Conservation (phyloP, 2,797 vertebrate species). For the Cossypha niveicapilla region DNA sequence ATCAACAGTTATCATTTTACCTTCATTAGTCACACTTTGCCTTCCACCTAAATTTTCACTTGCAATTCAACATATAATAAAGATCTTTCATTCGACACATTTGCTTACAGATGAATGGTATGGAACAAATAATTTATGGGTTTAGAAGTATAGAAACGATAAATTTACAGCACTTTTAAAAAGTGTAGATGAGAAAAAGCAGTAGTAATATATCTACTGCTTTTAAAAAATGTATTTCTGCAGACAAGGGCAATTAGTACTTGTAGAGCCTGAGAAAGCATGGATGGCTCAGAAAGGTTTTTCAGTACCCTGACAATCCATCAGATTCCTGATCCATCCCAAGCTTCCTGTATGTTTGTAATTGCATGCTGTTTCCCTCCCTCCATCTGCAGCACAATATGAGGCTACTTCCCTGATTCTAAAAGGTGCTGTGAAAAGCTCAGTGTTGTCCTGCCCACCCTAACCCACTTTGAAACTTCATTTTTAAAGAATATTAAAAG, state of each 20-base stretch:
- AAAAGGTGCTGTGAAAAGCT: background rate
- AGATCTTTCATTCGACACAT: too few relatives aligned
- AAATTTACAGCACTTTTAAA: background rate
- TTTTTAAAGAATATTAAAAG: background rate
- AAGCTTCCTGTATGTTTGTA: too few relatives aligned
- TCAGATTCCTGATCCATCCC: background rate
- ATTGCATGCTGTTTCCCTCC: too few relatives aligned
- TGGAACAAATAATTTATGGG: background rate
- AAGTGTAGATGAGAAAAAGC: background rate
- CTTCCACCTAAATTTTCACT: background rate
- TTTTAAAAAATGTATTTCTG: background rate
- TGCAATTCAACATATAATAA: background rate
- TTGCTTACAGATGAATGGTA: background rate
- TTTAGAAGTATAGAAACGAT: background rate
- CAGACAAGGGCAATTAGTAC: background rate
- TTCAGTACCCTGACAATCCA: background rate
- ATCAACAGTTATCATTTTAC: background rate
- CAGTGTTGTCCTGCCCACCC: background rate
- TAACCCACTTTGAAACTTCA: background rate
- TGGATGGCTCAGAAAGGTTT: background rate
- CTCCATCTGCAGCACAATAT: too few relatives aligned
- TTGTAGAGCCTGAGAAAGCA: background rate
- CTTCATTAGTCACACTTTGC: background rate
- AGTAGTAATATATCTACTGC: background rate
- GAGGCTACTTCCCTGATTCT: background rate